Percentiles rank a stretch among this genome's conserved stretches.
Evolutionary conservation across 2,113 vertebrate genomes (phyloP).

Genomic region (Rhineura floridana): DNA sequence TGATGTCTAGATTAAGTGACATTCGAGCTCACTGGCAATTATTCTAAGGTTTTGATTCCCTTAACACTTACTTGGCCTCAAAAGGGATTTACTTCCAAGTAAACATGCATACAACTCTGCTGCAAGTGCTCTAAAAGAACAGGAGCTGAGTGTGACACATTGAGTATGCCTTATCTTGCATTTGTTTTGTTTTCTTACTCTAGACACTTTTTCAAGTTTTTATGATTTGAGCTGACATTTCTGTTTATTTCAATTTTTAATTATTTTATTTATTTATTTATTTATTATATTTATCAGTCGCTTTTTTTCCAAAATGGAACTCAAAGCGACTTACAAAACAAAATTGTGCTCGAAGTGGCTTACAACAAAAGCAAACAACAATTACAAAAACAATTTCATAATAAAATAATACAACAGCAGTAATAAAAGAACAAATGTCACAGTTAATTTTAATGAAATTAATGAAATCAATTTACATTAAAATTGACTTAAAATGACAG

Average conservation of each 20-base stretch:
- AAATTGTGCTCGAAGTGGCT: too few relatives aligned
- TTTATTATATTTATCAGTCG: too few relatives aligned
- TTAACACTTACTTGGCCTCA: neutral
- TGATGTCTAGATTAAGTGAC: accelerated
- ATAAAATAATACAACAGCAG: too few relatives aligned
- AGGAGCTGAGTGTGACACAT: neutral
- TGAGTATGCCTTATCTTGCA: too few relatives aligned
- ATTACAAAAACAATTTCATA: too few relatives aligned
- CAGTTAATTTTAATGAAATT: too few relatives aligned
- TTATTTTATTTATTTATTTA: too few relatives aligned
- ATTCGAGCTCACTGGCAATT: accelerated
- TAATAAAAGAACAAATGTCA: too few relatives aligned
- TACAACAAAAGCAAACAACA: too few relatives aligned
- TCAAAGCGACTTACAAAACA: too few relatives aligned
- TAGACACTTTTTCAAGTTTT: neutral
- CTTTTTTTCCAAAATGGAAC: too few relatives aligned
- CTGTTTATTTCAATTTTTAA: neutral
- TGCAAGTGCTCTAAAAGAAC: neutral
- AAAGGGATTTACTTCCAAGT: neutral
- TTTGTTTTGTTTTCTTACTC: neutral
- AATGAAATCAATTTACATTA: neutral
- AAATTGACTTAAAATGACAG: neutral
- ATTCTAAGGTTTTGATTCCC: neutral
- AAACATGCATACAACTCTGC: neutral
- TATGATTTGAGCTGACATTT: neutral